These are phyloP conservation scores for Takifugu rubripes DNA, from an alignment of 2,797 vertebrate genomes.

Conservation along the genomic window DNA sequence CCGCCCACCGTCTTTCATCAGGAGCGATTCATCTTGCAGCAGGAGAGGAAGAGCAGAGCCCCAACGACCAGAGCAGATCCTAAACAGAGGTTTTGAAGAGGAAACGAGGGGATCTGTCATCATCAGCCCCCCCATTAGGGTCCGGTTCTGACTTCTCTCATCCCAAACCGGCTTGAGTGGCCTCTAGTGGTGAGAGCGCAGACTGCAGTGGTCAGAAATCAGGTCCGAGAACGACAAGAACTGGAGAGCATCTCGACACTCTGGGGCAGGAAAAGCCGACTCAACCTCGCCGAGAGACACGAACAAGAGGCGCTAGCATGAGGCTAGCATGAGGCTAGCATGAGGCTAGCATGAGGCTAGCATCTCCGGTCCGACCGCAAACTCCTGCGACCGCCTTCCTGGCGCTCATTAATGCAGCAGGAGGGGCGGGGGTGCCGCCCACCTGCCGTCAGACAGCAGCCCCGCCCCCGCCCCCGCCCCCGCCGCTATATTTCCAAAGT, in stretches of 20 bases:
- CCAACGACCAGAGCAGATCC: slow-evolving; percentile 32
- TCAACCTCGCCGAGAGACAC: too few relatives aligned
- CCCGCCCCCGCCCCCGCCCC: slow-evolving; percentile 23
- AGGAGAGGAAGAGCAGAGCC: slow-evolving; percentile 39
- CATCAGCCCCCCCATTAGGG: too few relatives aligned
- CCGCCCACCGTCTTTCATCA: slow-evolving; percentile 65
- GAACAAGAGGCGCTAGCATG: too few relatives aligned
- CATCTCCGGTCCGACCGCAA: slow-evolving; percentile 31
- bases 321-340: too few relatives aligned
- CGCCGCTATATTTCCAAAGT: slow-evolving; percentile 67
- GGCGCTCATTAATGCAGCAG: slow-evolving; percentile 66
- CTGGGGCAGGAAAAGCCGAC: too few relatives aligned
- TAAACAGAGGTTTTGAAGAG: slow-evolving; percentile 40
- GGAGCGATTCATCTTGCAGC: slow-evolving; percentile 70
- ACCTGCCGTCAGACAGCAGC: slow-evolving; percentile 43
- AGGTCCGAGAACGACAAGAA: too few relatives aligned
- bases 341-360: too few relatives aligned
- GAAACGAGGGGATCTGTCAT: slow-evolving; percentile 29
- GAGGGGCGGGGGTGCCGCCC: slow-evolving; percentile 55
- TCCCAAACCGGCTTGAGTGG: too few relatives aligned
- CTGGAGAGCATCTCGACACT: too few relatives aligned
- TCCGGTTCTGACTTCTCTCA: too few relatives aligned
- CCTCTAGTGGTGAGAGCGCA: slow-evolving; percentile 16
- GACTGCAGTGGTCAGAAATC: too few relatives aligned
- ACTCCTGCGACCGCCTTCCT: slow-evolving; percentile 39